These are phyloP conservation scores for Dolichopus griseipennis DNA, from an alignment of 2,888 invertebrate species.

Conservation along the genomic window DNA sequence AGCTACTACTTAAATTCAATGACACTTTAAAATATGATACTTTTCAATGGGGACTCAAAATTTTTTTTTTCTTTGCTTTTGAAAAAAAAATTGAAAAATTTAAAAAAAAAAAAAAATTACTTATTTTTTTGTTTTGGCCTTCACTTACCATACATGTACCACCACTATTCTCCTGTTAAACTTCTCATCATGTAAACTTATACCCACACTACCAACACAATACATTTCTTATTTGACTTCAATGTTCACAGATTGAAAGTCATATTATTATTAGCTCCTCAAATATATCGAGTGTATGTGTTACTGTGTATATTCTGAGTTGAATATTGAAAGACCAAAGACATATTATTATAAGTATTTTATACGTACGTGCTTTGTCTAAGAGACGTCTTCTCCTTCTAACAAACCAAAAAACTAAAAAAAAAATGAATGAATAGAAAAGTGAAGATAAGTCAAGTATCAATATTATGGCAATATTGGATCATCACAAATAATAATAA, in stretches of 20 bases:
- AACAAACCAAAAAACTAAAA: too few relatives aligned
- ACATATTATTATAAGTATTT: not conserved
- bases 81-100: too few relatives aligned
- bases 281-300: not conserved
- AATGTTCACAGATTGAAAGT: not conserved
- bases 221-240: not conserved
- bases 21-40: not conserved
- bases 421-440: not conserved
- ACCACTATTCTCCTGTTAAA: too few relatives aligned
- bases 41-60: not conserved
- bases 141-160: too few relatives aligned
- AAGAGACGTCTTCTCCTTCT: not conserved
- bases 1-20: not conserved
- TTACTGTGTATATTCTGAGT: not conserved
- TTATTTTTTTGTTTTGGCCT: too few relatives aligned
- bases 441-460: not conserved
- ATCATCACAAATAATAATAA: not conserved
- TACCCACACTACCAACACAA: too few relatives aligned
- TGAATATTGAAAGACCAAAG: not conserved
- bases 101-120: too few relatives aligned
- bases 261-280: not conserved
- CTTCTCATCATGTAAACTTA: too few relatives aligned
- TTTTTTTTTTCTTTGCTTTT: too few relatives aligned
- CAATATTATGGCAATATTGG: constrained; percentile 4
- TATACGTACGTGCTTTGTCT: not conserved